Base-by-base conservation (phyloP, 2,888 invertebrate genomes). In the Acronicta alni region DNA sequence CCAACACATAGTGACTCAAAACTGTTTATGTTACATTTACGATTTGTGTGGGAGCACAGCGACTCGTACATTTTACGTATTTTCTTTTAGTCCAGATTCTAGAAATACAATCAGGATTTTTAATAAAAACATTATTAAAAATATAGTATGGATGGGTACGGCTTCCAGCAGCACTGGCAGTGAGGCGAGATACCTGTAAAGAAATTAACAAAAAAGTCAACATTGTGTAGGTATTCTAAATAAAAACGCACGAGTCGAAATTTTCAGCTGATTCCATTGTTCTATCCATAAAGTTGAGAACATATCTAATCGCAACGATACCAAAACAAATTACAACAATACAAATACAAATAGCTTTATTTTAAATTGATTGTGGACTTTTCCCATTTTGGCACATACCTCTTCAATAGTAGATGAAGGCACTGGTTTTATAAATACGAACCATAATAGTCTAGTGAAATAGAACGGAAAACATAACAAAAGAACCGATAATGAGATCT, bases 11-110 rank as follows among this genome's bases (percentile, higher is more conserved):
- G 43, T 49, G 60, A 57, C 61, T 54, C 51, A 30, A 44, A 70
- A 64, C 15, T 49, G 57, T 66, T 65, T 56, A 55, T 57, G 35
- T 63, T 48, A 39, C 58, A 37, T 65, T 72, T 66, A 75, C 59
- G 46, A 53, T 53, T 45, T 54, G 54, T 61, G 63, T 70, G 67
- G 66, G 66, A 57, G 42, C 52, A 53, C 59, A 69, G 57, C 44
- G 39, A 63, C 56, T 38, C 46, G 26, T 51, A 70, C 65, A 49
- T 69, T 53, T 43, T 18, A 15, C 47, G 41, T 32, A 20, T 60
- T 69, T n/a, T 46, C 51, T 48, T 49, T 57, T 43, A 54, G 49
- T 57, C 41, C 44, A 35, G 35, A 44, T 39, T 41, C 23, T 48
- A 26, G 39, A 44, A 20, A 52, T 54, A 61, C 38, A 57, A 59